Conservation (phyloP, 2,797 vertebrate species). For the Sebastes cheni region DNA sequence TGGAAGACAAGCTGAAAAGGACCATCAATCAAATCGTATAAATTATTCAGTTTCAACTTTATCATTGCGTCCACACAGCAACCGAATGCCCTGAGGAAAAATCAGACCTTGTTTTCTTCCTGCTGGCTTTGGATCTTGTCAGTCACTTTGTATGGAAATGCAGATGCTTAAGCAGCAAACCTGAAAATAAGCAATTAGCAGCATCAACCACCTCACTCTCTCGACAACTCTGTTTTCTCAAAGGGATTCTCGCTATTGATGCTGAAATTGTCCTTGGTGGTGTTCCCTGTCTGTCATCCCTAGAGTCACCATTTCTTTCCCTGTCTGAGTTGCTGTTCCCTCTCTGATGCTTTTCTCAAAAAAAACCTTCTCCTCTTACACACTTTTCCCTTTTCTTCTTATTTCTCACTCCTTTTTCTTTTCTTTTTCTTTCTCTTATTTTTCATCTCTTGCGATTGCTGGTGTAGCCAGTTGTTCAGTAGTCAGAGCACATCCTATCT, state of each 20-base stretch:
- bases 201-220: slow-evolving; percentile 53
- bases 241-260: slow-evolving; percentile 48
- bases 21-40: slow-evolving; percentile 49
- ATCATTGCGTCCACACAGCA: slow-evolving; percentile 12
- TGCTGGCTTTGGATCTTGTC: slow-evolving; percentile 33
- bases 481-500: slow-evolving; percentile 50
- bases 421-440: neutral
- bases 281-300: slow-evolving; percentile 50
- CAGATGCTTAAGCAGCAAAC: slow-evolving; percentile 57
- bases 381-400: neutral
- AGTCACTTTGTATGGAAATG: slow-evolving; percentile 60
- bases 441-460: slow-evolving; percentile 20
- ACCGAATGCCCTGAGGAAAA: slow-evolving; percentile 27
- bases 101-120: slow-evolving; percentile 33
- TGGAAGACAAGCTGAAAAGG: slow-evolving; percentile 19
- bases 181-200: slow-evolving; percentile 71
- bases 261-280: slow-evolving; percentile 67
- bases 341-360: slow-evolving; percentile 14
- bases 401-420: neutral
- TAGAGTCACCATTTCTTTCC: slow-evolving; percentile 9
- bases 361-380: neutral
- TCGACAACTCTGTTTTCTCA: slow-evolving; percentile 34
- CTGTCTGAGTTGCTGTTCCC: neutral
- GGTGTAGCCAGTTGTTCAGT: slow-evolving; percentile 35
- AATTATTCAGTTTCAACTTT: slow-evolving; percentile 58